Percentiles rank a stretch among this genome's conserved stretches.
These are phyloP conservation scores for Endotricha flammealis DNA, from an alignment of 2,888 invertebrate genomes.

Conservation along the genomic window DNA sequence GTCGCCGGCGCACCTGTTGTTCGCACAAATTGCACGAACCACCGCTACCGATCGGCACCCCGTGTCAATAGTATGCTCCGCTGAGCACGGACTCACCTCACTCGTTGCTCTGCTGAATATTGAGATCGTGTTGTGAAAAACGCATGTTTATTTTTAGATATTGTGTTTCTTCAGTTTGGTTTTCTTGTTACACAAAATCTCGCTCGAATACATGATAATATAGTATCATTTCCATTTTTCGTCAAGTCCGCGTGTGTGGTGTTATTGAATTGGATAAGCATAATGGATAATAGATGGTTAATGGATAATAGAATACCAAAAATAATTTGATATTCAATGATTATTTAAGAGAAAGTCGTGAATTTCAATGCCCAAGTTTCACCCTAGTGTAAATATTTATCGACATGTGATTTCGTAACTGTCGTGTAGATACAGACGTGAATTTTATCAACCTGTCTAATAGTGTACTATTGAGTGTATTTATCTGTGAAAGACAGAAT, in stretches of 20 bases:
- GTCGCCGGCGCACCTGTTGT: slow-evolving; percentile 52
- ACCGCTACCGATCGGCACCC: slow-evolving; percentile 42
- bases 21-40: slow-evolving; percentile 36
- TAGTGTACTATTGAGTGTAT: too few relatives aligned
- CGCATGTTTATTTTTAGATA: slow-evolving; percentile 44
- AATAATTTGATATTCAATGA: neutral
- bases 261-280: neutral
- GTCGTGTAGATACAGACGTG: slow-evolving; percentile 30
- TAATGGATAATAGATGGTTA: slow-evolving; percentile 13
- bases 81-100: slow-evolving; percentile 45
- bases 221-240: neutral
- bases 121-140: slow-evolving; percentile 53
- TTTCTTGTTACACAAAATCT: slow-evolving; percentile 25
- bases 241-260: slow-evolving; percentile 2
- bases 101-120: slow-evolving; percentile 52
- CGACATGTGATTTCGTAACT: slow-evolving; percentile 40
- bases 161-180: slow-evolving; percentile 35
- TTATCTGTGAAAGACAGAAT: slow-evolving; percentile 16
- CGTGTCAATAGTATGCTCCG: slow-evolving; percentile 54
- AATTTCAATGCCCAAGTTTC: slow-evolving; percentile 42
- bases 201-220: neutral
- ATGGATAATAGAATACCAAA: slow-evolving; percentile 28
- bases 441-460: slow-evolving; percentile 28
- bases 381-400: slow-evolving; percentile 43
- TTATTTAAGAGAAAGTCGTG: slow-evolving; percentile 50